Conservation (phyloP, 2,797 vertebrate genomes). For the Macropus fuliginosus region DNA sequence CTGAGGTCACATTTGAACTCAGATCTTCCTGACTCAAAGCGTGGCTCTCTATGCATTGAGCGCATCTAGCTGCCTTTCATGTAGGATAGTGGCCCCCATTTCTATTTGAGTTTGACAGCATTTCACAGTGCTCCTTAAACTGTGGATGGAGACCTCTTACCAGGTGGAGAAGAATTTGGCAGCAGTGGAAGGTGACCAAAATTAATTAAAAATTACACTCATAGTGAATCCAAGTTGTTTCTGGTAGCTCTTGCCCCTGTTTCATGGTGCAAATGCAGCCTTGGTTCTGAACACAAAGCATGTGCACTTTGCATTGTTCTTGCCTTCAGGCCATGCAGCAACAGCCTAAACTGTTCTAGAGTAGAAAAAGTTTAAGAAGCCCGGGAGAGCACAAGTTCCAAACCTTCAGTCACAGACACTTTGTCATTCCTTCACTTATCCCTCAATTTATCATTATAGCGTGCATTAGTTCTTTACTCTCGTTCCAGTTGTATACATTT, state of each 20-base stretch:
- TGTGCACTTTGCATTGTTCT: too few relatives aligned
- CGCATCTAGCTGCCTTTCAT: background rate
- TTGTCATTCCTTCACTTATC: constrained; percentile 18
- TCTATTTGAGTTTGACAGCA: background rate
- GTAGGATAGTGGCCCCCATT: background rate
- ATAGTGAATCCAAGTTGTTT: too few relatives aligned
- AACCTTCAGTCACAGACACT: background rate
- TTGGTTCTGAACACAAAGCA: too few relatives aligned
- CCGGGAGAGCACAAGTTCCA: background rate
- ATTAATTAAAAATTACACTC: too few relatives aligned
- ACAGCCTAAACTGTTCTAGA: background rate
- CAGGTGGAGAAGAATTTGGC: too few relatives aligned
- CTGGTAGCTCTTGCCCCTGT: too few relatives aligned
- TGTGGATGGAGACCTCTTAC: background rate
- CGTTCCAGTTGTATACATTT: constrained; percentile 36
- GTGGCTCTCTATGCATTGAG: background rate
- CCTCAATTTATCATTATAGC: constrained; percentile 21
- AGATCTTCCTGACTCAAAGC: background rate
- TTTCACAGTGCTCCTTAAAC: constrained; percentile 25
- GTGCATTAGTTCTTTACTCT: constrained; percentile 38
- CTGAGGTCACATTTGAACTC: background rate
- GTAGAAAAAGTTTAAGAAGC: too few relatives aligned
- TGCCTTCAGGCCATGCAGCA: too few relatives aligned
- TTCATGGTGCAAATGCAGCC: too few relatives aligned
- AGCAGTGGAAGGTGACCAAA: too few relatives aligned